Conservation (phyloP, 30 jellyfish, hydroid and myxozoan species). For the Pseudorhiza aurosa region DNA sequence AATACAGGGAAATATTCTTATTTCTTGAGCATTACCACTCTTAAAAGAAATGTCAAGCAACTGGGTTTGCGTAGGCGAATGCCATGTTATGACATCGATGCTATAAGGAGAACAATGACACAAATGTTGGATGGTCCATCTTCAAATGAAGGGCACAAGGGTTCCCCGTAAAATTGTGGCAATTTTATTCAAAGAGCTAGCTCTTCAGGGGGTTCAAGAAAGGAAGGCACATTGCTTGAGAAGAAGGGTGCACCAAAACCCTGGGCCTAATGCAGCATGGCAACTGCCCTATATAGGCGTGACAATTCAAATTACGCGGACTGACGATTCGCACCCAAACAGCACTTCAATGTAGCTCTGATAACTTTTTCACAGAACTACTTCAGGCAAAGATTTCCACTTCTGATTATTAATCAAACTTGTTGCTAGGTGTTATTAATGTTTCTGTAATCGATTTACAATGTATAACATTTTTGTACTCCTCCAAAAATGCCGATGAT, state of each 20-base stretch:
- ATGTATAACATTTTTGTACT: too few relatives aligned
- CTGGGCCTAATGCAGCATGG: constrained; percentile 43
- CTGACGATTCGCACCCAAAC: background rate
- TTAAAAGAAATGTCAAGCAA: constrained; percentile 24
- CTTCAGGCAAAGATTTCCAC: too few relatives aligned
- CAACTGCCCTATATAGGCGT: constrained; percentile 40
- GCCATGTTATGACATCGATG: constrained; percentile 21
- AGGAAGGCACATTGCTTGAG: constrained; percentile 6
- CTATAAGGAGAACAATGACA: background rate
- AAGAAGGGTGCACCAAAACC: constrained; percentile 22
- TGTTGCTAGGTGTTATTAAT: constrained; percentile 9
- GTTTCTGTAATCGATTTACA: constrained; percentile 34
- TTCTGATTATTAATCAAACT: too few relatives aligned
- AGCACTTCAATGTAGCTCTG: background rate
- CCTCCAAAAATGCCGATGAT: too few relatives aligned
- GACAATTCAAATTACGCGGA: too few relatives aligned
- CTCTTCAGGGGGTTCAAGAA: constrained; percentile 9
- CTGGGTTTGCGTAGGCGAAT: constrained; percentile 18
- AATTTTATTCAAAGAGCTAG: constrained; percentile 6
- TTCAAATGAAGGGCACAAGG: background rate
- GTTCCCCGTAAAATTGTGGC: constrained; percentile 22
- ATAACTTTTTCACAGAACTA: too few relatives aligned
- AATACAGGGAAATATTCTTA: constrained; percentile 5
- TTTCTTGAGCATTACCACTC: constrained; percentile 9
- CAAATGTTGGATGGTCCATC: constrained; percentile 19